These are phyloP conservation scores for Nothocercus nigrocapillus DNA, from an alignment of 2,113 vertebrate species.

Conservation along the genomic window DNA sequence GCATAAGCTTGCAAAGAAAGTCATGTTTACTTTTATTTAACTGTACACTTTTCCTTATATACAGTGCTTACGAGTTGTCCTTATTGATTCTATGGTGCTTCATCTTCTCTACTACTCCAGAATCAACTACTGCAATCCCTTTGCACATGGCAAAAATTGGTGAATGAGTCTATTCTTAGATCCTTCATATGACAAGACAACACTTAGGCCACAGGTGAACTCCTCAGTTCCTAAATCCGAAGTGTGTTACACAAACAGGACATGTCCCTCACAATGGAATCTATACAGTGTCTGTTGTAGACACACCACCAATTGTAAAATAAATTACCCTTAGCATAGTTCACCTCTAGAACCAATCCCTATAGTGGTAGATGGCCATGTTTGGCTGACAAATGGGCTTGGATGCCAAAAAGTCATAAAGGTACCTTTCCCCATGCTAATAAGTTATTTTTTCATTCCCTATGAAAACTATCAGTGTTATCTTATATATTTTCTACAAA, in stretches of 20 bases:
- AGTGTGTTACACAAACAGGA: too few species aligned
- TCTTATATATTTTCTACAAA: background rate
- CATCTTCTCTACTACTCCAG: background rate
- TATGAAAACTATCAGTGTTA: background rate
- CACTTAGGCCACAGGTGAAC: background rate
- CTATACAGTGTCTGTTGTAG: background rate
- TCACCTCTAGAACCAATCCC: background rate
- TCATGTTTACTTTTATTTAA: background rate
- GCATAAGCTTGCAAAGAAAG: background rate
- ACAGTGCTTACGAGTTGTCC: background rate
- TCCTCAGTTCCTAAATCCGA: background rate
- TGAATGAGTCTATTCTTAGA: background rate
- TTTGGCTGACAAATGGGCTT: background rate
- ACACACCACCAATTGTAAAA: background rate
- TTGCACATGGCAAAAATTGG: background rate
- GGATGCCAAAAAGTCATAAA: background rate
- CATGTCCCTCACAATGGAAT: background rate
- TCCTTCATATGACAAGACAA: accelerated
- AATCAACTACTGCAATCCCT: background rate
- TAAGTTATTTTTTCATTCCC: background rate
- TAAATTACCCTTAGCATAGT: background rate
- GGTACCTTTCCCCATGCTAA: background rate
- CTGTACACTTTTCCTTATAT: background rate
- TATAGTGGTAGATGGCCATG: background rate
- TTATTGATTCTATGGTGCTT: background rate